These are phyloP conservation scores for Rhea pennata DNA, from an alignment of 2,113 vertebrate genomes.

Conservation along the genomic window DNA sequence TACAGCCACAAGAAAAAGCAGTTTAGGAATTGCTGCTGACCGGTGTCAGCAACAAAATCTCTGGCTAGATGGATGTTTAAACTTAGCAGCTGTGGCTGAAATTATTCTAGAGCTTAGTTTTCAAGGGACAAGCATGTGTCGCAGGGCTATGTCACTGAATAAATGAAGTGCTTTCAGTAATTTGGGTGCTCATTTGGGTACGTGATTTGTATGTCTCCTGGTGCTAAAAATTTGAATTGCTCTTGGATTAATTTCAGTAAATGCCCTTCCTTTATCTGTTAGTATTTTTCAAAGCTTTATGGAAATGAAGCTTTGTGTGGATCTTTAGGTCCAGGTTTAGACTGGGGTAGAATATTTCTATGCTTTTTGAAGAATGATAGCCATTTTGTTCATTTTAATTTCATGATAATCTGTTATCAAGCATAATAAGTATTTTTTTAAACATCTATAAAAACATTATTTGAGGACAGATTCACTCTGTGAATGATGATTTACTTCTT, in stretches of 20 bases:
- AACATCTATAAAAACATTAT: not conserved
- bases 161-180: accelerated
- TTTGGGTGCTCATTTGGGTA: not conserved
- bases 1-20: not conserved
- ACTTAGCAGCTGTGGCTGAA: not conserved
- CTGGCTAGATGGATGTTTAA: not conserved
- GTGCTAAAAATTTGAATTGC: not conserved
- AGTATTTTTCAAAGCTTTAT: not conserved
- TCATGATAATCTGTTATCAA: not conserved
- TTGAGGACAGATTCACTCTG: not conserved
- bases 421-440: not conserved
- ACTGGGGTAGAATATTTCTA: not conserved
- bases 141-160: not conserved
- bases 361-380: not conserved
- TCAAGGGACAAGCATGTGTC: not conserved
- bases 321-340: not conserved
- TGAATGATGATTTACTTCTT: not conserved
- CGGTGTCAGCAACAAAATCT: not conserved
- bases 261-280: not conserved
- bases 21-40: not conserved
- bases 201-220: not conserved
- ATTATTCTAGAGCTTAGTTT: not conserved
- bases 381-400: not conserved
- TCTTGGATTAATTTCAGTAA: not conserved
- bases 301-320: not conserved